Percentiles rank a stretch among this genome's conserved stretches.
These are phyloP conservation scores for Microcebus lehilahytsara DNA, from an alignment of 2,113 vertebrate species.

Conservation along the genomic window DNA sequence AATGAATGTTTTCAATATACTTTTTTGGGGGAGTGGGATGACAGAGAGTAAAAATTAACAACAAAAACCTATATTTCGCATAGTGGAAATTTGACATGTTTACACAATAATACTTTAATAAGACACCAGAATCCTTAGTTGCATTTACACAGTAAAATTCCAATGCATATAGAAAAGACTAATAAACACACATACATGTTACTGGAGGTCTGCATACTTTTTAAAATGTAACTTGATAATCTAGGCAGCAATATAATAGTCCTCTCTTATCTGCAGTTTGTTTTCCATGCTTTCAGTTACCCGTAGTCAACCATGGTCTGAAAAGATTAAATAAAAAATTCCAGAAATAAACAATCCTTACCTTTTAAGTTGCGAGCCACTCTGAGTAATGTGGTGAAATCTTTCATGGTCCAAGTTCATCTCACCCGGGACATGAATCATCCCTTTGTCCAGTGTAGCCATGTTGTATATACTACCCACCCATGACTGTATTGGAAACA, in stretches of 20 bases:
- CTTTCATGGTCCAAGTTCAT: too few species aligned
- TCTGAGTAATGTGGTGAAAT: too few species aligned
- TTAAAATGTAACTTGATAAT: not conserved
- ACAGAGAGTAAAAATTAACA: constrained; percentile 69
- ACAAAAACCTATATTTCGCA: constrained; percentile 59
- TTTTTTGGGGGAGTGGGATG: constrained; percentile 73
- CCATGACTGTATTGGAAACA: too few species aligned
- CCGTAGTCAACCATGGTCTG: too few species aligned
- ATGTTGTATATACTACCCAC: too few species aligned
- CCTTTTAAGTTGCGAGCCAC: too few species aligned
- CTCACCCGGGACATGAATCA: too few species aligned
- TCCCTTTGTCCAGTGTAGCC: too few species aligned
- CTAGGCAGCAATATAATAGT: not conserved
- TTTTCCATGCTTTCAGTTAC: too few species aligned
- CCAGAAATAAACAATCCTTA: too few species aligned
- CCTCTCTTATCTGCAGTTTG: too few species aligned
- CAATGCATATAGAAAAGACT: not conserved
- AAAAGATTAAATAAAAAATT: too few species aligned
- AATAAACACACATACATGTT: not conserved
- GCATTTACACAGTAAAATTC: constrained; percentile 53
- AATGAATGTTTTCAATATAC: constrained; percentile 78
- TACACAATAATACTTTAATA: constrained; percentile 69
- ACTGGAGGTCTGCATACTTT: not conserved
- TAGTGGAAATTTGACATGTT: constrained; percentile 58
- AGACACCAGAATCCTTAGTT: constrained; percentile 51